Percentiles rank a stretch among this genome's conserved stretches.
phyloP scores from a whole-genome alignment of 1,140 invertebrate species.

The Andrena cerasifolii region DNA sequence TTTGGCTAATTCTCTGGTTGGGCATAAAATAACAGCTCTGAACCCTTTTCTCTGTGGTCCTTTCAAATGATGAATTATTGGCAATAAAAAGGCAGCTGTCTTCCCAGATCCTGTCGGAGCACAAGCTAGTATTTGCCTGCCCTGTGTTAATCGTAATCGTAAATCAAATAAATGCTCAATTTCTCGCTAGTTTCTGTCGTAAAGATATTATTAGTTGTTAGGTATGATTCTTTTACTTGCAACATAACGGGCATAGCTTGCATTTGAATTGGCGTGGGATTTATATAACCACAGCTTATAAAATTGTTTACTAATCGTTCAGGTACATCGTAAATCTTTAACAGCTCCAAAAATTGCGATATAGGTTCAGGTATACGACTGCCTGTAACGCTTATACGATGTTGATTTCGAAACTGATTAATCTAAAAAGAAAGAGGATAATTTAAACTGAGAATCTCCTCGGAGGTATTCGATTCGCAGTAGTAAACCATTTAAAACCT shows the following conservation, averaged over 20 bases:
- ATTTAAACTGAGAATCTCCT: conserved; percentile 34
- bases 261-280: conserved; percentile 97
- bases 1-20: conserved; percentile 95
- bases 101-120: conserved; percentile 97
- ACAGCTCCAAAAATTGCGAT: conserved; percentile 87
- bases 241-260: conserved; percentile 96
- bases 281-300: conserved; percentile 87
- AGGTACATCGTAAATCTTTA: conserved; percentile 83
- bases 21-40: conserved; percentile 93
- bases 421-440: conserved; percentile 82
- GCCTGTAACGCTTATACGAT: conserved; percentile 91
- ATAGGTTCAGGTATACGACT: conserved; percentile 89
- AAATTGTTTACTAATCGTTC: conserved; percentile 89
- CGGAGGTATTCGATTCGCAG: conserved; percentile 28
- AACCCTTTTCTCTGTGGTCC: conserved; percentile 87
- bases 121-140: conserved; percentile 94
- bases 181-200: conserved; percentile 12
- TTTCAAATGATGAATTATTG: conserved; percentile 88
- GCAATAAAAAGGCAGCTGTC: conserved; percentile 93
- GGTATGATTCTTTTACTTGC: conserved; percentile 81
- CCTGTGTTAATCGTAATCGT: conserved; percentile 78
- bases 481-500: conserved; percentile 73
- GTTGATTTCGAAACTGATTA: conserved; percentile 88
- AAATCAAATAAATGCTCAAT: conserved; percentile 56
- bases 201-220: conserved; percentile 21